phyloP scores from a whole-genome alignment of 1,140 invertebrate genomes.

The Aricia agestis region DNA sequence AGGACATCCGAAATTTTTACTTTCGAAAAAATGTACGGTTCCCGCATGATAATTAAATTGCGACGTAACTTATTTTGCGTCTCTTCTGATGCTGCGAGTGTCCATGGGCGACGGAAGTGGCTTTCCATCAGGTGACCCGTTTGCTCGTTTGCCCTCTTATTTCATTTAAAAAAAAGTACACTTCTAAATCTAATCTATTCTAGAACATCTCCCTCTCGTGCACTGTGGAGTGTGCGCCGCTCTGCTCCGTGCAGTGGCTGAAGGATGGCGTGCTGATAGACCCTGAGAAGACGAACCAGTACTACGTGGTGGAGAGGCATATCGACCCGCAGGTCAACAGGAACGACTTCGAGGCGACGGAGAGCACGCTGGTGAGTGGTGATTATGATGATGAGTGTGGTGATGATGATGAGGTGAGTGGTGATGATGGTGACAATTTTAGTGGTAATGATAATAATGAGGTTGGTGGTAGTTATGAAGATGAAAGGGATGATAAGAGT shows the following conservation, averaged over 20 bases:
- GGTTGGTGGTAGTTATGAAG: slow-evolving; percentile 61
- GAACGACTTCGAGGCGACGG: slow-evolving; percentile 91
- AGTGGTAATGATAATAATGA: no score
- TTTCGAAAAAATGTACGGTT: no score
- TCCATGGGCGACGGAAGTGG: no score
- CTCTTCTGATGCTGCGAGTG: no score
- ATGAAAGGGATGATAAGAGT: neutral
- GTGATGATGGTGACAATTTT: no score
- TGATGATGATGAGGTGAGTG: neutral
- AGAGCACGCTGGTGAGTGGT: slow-evolving; percentile 84
- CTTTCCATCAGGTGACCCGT: no score
- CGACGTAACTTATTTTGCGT: no score
- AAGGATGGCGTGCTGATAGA: slow-evolving; percentile 83
- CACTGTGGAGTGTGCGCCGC: slow-evolving; percentile 91
- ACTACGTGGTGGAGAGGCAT: slow-evolving; percentile 80
- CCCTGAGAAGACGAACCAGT: slow-evolving; percentile 78
- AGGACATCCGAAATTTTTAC: no score
- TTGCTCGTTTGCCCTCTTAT: no score
- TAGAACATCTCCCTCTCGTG: slow-evolving; percentile 88
- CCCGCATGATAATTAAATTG: no score
- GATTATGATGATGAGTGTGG: neutral
- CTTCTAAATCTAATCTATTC: no score
- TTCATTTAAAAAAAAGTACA: no score
- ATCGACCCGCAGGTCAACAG: slow-evolving; percentile 80
- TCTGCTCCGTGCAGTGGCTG: slow-evolving; percentile 89